phyloP scores from a whole-genome alignment of 2,888 invertebrate genomes.

The Eumacrocentrus americanus region DNA sequence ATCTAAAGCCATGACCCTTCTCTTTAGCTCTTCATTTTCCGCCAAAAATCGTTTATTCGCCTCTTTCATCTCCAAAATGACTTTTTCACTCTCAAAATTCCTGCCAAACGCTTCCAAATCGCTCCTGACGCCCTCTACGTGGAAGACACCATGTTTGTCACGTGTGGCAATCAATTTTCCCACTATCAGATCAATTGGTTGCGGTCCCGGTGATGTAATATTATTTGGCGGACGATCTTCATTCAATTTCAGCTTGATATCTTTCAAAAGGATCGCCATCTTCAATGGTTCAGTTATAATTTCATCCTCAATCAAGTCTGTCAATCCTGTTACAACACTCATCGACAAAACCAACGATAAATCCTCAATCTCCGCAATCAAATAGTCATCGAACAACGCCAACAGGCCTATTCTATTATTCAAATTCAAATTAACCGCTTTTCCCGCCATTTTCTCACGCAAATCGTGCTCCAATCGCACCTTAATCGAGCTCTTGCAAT shows the following conservation, averaged over 20 bases:
- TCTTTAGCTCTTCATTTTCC: slow-evolving; percentile 71
- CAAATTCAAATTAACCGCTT: slow-evolving; percentile 46
- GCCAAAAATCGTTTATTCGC: slow-evolving; percentile 65
- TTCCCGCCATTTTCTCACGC: slow-evolving; percentile 52
- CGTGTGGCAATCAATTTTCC: slow-evolving; percentile 74
- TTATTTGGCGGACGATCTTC: slow-evolving; percentile 84
- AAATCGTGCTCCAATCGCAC: slow-evolving; percentile 69
- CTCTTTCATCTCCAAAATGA: slow-evolving; percentile 62
- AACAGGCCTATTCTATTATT: slow-evolving; percentile 62
- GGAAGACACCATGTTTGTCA: slow-evolving; percentile 75
- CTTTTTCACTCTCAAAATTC: slow-evolving; percentile 60
- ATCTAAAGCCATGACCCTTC: slow-evolving; percentile 68
- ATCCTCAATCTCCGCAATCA: slow-evolving; percentile 72
- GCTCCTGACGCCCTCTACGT: slow-evolving; percentile 67
- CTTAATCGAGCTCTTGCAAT: slow-evolving; percentile 67
- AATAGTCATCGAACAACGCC: slow-evolving; percentile 63
- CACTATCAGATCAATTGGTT: slow-evolving; percentile 78
- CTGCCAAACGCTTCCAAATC: slow-evolving; percentile 38
- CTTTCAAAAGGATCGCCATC: slow-evolving; percentile 76
- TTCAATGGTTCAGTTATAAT: slow-evolving; percentile 81
- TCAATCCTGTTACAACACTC: slow-evolving; percentile 81
- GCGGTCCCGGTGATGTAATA: slow-evolving; percentile 81
- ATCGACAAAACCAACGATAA: slow-evolving; percentile 74
- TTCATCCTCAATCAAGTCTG: slow-evolving; percentile 89
- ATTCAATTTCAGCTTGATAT: slow-evolving; percentile 75